A percentile compares a stretch with the other conserved stretches of the same genome.
phyloP scores from a whole-genome alignment of 2,113 vertebrate species.

The Sciurus niger region DNA sequence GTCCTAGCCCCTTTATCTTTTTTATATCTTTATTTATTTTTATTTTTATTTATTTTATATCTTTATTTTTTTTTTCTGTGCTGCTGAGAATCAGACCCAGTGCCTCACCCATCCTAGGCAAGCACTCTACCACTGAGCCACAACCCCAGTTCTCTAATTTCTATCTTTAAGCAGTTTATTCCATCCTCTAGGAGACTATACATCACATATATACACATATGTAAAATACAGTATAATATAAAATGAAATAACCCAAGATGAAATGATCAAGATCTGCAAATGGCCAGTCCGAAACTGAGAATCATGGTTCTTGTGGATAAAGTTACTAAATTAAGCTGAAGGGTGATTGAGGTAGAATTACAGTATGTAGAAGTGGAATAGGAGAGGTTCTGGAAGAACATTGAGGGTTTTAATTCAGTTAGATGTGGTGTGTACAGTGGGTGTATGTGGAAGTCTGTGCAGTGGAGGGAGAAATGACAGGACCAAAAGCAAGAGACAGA shows the following conservation, averaged over 20 bases:
- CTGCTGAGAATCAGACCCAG: too few species aligned
- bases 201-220: not conserved
- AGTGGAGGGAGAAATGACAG: not conserved
- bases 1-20: too few species aligned
- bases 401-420: not conserved
- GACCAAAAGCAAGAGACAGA: not conserved
- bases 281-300: not conserved
- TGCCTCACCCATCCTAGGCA: too few species aligned
- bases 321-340: not conserved
- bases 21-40: too few species aligned
- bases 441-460: fast-evolving
- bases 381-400: not conserved
- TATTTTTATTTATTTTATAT: too few species aligned
- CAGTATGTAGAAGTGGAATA: not conserved
- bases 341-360: not conserved
- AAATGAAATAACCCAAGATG: not conserved
- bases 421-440: not conserved
- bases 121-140: too few species aligned
- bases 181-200: not conserved
- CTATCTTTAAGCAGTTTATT: not conserved
- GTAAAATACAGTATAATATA: too few species aligned
- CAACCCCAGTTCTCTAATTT: not conserved
- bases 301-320: not conserved
- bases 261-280: not conserved
- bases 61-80: too few species aligned